These are phyloP conservation scores for Hyposoter didymator DNA, from an alignment of 2,888 invertebrate species.

Conservation along the genomic window DNA sequence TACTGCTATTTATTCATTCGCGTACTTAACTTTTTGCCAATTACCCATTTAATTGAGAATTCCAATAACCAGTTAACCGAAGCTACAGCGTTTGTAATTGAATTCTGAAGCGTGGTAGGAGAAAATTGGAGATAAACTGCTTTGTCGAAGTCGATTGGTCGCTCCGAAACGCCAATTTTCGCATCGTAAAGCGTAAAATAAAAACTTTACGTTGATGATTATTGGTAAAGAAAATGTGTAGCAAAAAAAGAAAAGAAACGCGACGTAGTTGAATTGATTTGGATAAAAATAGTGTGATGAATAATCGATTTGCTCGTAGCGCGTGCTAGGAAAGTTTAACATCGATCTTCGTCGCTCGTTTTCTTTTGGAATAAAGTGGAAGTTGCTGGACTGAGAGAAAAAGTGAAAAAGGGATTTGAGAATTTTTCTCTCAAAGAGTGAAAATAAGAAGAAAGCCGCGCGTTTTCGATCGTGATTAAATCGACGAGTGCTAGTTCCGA, in stretches of 20 bases:
- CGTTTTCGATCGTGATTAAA: conserved; percentile 64
- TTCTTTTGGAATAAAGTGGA: conserved; percentile 15
- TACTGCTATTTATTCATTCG: not conserved
- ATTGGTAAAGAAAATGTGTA: not conserved
- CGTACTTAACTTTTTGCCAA: not conserved
- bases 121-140: not conserved
- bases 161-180: conserved; percentile 43
- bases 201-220: not conserved
- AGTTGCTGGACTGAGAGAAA: conserved; percentile 43
- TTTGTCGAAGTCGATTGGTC: not conserved
- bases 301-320: conserved; percentile 19
- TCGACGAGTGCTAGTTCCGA: conserved; percentile 60
- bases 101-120: not conserved
- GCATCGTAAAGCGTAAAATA: not conserved
- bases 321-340: conserved; percentile 6
- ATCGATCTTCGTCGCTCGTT: conserved; percentile 5
- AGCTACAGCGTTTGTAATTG: not conserved
- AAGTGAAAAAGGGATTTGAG: conserved; percentile 40
- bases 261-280: not conserved
- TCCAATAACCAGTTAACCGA: not conserved
- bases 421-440: conserved; percentile 32
- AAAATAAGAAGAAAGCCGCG: conserved; percentile 26
- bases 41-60: not conserved
- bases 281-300: not conserved
- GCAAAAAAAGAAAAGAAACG: conserved; percentile 12